A percentile compares a stretch with the other conserved stretches of the same genome.
Evolutionary conservation across 2,113 vertebrate genomes (phyloP).

Genomic region (Ciconia maguari): DNA sequence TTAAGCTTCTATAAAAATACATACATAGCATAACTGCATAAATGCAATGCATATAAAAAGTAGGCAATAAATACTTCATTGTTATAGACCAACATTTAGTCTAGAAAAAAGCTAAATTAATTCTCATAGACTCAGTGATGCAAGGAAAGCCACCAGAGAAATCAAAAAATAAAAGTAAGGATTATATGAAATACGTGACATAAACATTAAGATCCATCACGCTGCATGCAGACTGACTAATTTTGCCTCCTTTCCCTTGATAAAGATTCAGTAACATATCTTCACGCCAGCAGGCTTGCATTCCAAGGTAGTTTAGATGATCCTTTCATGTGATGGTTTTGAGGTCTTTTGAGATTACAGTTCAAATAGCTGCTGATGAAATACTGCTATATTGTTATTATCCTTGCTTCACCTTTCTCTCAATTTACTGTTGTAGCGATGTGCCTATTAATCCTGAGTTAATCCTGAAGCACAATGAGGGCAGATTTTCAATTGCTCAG

Average conservation of each 20-base stretch:
- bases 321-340: background rate
- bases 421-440: background rate
- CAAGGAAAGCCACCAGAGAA: background rate
- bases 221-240: background rate
- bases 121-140: background rate
- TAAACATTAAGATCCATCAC: background rate
- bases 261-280: background rate
- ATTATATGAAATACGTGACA: background rate
- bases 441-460: conserved; percentile 5
- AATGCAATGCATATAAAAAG: background rate
- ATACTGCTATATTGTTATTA: background rate
- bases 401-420: conserved; percentile 7
- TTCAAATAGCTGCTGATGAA: background rate
- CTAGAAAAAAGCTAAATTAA: background rate
- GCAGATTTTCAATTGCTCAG: conserved; percentile 32
- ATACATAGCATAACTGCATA: background rate
- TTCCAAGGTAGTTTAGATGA: background rate
- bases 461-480: background rate
- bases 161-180: background rate
- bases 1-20: background rate
- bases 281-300: background rate
- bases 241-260: background rate
- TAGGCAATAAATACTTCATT: background rate
- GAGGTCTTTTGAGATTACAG: background rate
- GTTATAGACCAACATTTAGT: background rate